These are phyloP conservation scores for Dasysyrphus tricinctus DNA, from an alignment of 2,888 invertebrate species.

Conservation along the genomic window DNA sequence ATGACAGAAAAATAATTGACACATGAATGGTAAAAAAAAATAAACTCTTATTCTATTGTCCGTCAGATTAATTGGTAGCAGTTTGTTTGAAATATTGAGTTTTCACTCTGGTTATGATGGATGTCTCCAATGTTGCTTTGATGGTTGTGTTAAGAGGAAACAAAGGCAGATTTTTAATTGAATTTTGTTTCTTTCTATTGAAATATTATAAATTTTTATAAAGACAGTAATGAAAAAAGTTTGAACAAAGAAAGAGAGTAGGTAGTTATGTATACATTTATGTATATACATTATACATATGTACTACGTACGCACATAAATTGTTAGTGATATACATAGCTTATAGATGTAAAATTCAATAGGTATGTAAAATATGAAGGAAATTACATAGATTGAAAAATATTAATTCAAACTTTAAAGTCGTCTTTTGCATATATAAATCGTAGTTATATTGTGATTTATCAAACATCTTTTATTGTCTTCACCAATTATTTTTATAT, in stretches of 20 bases:
- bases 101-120: conserved; percentile 48
- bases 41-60: conserved; percentile 66
- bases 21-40: conserved; percentile 67
- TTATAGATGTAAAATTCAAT: too few relatives aligned
- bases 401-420: too few relatives aligned
- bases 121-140: not conserved
- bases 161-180: conserved; percentile 9
- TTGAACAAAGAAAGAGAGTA: not conserved
- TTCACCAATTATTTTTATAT: too few relatives aligned
- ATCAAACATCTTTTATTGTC: too few relatives aligned
- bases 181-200: not conserved
- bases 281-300: too few relatives aligned
- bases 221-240: not conserved
- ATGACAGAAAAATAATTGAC: conserved; percentile 70
- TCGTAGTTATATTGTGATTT: too few relatives aligned
- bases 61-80: conserved; percentile 63
- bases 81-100: conserved; percentile 63
- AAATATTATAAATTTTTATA: not conserved
- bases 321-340: too few relatives aligned
- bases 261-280: too few relatives aligned
- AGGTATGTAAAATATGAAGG: too few relatives aligned
- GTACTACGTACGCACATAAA: too few relatives aligned
- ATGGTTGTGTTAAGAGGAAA: not conserved
- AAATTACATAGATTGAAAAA: too few relatives aligned
- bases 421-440: too few relatives aligned